Conservation (phyloP, 2,113 vertebrate species). For the Cinclus cinclus region DNA sequence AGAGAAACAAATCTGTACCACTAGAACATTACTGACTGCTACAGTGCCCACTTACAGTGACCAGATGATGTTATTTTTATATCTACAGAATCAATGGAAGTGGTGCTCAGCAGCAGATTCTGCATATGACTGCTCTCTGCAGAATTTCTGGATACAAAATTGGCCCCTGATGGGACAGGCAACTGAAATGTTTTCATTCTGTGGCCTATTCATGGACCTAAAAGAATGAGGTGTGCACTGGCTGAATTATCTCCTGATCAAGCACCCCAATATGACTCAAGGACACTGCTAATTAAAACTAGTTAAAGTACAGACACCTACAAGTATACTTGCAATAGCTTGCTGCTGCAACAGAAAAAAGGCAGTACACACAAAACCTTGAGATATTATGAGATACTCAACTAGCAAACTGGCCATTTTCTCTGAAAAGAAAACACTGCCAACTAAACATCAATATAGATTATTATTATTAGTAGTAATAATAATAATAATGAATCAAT, state of each 20-base stretch:
- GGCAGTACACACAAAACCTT: background rate
- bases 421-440: background rate
- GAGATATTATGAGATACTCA: background rate
- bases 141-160: background rate
- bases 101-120: background rate
- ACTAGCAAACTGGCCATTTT: background rate
- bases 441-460: background rate
- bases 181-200: background rate
- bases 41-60: background rate
- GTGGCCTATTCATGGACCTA: background rate
- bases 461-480: background rate
- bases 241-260: background rate
- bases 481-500: background rate
- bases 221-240: background rate
- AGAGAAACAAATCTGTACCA: background rate
- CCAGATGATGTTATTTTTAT: background rate
- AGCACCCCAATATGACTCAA: background rate
- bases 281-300: background rate
- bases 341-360: background rate
- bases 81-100: background rate
- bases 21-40: background rate
- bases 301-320: background rate
- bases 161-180: background rate
- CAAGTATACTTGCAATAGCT: background rate
- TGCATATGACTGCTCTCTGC: fast-evolving